Conservation (phyloP, 2,888 invertebrate species). For the Crepidodera aurea region DNA sequence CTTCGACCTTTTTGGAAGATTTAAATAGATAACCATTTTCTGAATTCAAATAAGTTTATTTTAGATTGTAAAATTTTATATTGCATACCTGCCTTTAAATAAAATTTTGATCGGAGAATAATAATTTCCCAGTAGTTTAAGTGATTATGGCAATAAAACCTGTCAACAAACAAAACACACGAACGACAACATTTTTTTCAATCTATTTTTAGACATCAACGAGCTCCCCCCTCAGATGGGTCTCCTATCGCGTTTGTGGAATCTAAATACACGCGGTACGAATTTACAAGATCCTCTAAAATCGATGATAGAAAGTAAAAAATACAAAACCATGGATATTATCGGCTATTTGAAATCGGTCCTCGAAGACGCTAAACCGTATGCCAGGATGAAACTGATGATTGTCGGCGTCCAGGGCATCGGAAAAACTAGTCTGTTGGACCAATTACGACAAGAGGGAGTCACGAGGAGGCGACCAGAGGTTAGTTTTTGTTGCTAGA, state of each 20-base stretch:
- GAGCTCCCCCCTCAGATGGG: slow-evolving; percentile 97
- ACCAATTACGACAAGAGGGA: slow-evolving; percentile 88
- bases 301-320: slow-evolving; percentile 90
- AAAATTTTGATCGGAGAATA: too few relatives aligned
- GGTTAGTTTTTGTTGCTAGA: slow-evolving; percentile 59
- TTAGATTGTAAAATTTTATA: too few relatives aligned
- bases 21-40: too few relatives aligned
- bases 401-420: slow-evolving; percentile 90
- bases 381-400: slow-evolving; percentile 95
- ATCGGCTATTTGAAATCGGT: slow-evolving; percentile 92
- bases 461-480: slow-evolving; percentile 75
- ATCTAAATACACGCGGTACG: slow-evolving; percentile 91
- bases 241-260: slow-evolving; percentile 92
- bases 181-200: background rate
- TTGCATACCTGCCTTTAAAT: too few relatives aligned
- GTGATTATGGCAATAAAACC: too few relatives aligned
- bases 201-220: slow-evolving; percentile 71
- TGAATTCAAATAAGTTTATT: too few relatives aligned
- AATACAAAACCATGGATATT: slow-evolving; percentile 94
- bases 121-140: too few relatives aligned
- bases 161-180: background rate
- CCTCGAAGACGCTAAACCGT: slow-evolving; percentile 88
- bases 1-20: too few relatives aligned
- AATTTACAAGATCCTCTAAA: slow-evolving; percentile 85
- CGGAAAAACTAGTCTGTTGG: slow-evolving; percentile 89